phyloP scores from a whole-genome alignment of 2,888 invertebrate species.

The Dynastes grantii region DNA sequence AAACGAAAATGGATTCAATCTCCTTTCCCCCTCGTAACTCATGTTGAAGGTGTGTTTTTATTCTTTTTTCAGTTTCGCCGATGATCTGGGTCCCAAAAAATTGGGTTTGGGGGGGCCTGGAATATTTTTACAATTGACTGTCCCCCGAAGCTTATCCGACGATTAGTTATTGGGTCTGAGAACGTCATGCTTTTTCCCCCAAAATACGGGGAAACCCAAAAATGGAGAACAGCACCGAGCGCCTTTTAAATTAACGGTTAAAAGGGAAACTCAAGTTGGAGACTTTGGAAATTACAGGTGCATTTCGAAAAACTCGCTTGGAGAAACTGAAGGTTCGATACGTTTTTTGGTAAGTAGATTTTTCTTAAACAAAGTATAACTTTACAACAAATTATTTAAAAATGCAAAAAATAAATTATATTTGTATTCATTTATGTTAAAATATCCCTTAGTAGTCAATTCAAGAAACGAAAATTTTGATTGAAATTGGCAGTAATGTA shows the following conservation, averaged over 20 bases:
- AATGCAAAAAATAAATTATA: too few species aligned
- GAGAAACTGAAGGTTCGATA: conserved; percentile 94
- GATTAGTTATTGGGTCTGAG: conserved; percentile 94
- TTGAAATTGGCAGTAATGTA: too few species aligned
- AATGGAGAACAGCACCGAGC: conserved; percentile 90
- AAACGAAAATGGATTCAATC: conserved; percentile 10
- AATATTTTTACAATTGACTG: too few species aligned
- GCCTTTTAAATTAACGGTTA: conserved; percentile 91
- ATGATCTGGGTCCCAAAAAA: conserved; percentile 97
- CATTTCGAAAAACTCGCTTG: conserved; percentile 94
- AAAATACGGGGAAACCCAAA: conserved; percentile 90
- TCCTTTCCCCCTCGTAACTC: conserved; percentile 13
- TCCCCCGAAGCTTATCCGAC: conserved; percentile 93
- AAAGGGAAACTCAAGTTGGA: conserved; percentile 85
- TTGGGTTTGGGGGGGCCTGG: too few species aligned
- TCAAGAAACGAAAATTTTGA: too few species aligned
- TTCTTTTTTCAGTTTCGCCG: conserved; percentile 83
- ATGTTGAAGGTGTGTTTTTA: conserved; percentile 34
- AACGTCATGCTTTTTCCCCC: conserved; percentile 91
- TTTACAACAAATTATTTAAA: too few species aligned
- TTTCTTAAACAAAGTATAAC: background rate
- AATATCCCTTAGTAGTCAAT: too few species aligned
- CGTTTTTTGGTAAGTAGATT: conserved; percentile 84
- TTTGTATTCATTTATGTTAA: too few species aligned
- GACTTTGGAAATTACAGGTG: conserved; percentile 95